phyloP scores from a whole-genome alignment of 1,140 invertebrate genomes.

The Planococcus citri region DNA sequence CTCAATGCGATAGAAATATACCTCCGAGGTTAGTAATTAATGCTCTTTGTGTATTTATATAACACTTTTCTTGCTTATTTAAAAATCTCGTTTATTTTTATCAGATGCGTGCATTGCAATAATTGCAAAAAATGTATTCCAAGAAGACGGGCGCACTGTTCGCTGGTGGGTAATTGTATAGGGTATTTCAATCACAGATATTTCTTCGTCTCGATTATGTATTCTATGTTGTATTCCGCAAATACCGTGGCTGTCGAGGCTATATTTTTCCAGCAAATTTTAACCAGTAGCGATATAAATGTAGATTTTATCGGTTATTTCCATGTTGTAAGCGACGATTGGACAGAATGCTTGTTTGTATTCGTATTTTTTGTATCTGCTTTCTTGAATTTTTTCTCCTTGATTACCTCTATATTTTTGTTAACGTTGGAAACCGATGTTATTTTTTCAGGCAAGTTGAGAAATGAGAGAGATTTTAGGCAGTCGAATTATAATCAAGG shows the following conservation, averaged over 20 bases:
- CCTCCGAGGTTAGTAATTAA: background rate
- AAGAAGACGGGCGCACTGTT: background rate
- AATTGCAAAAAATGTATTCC: background rate
- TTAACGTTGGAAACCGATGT: background rate
- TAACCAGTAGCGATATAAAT: background rate
- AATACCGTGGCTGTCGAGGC: background rate
- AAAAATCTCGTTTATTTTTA: background rate
- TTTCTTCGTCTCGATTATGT: background rate
- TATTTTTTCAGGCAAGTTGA: background rate
- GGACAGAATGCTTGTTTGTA: background rate
- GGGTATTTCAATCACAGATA: slow-evolving; percentile 9
- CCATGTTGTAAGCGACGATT: background rate
- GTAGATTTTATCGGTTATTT: background rate
- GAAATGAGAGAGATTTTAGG: background rate
- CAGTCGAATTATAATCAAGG: background rate
- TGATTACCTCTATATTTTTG: background rate
- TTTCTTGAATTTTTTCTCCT: background rate
- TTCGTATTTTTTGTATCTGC: background rate
- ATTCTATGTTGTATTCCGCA: background rate
- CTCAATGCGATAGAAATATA: background rate
- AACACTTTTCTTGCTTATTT: too few relatives aligned
- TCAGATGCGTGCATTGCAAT: background rate
- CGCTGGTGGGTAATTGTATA: background rate
- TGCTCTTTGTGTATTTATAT: too few relatives aligned
- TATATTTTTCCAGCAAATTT: background rate